Conservation (phyloP, 2,888 invertebrate genomes). For the Ichneumon xanthorius region DNA sequence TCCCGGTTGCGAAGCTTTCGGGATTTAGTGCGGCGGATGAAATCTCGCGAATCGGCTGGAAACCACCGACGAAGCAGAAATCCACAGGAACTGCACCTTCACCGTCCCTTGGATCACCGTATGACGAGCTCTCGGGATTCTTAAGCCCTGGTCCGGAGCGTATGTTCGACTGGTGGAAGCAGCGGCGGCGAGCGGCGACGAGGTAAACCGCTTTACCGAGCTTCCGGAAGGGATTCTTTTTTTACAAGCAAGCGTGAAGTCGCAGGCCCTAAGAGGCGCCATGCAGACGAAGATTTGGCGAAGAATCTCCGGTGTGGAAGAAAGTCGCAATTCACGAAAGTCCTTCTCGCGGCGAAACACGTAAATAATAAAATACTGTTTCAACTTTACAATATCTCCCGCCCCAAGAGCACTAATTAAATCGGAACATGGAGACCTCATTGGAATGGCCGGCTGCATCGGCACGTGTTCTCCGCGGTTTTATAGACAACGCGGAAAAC, state of each 20-base stretch:
- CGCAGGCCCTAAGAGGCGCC: background rate
- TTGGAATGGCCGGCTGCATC: too few relatives aligned
- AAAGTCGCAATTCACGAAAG: too few relatives aligned
- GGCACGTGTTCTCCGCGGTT: too few relatives aligned
- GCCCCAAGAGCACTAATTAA: too few relatives aligned
- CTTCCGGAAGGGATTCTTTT: constrained; percentile 35
- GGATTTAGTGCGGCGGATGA: background rate
- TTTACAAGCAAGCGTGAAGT: constrained; percentile 7
- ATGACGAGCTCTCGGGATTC: constrained; percentile 5
- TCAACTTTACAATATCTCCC: too few relatives aligned
- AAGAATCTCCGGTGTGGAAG: constrained; percentile 18
- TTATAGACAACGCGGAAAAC: too few relatives aligned
- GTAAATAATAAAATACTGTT: too few relatives aligned
- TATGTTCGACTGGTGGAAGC: constrained; percentile 12
- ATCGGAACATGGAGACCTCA: too few relatives aligned
- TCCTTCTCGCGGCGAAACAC: too few relatives aligned
- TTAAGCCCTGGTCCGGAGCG: background rate
- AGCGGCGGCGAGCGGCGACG: background rate
- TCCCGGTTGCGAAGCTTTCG: background rate
- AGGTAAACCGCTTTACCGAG: constrained; percentile 50
- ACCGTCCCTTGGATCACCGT: background rate
- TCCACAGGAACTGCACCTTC: background rate
- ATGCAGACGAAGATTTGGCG: constrained; percentile 1
- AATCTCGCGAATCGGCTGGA: background rate
- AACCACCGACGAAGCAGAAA: background rate